Evolutionary conservation across 2,888 invertebrate genomes (phyloP).

Genomic region (Apantesis nais): DNA sequence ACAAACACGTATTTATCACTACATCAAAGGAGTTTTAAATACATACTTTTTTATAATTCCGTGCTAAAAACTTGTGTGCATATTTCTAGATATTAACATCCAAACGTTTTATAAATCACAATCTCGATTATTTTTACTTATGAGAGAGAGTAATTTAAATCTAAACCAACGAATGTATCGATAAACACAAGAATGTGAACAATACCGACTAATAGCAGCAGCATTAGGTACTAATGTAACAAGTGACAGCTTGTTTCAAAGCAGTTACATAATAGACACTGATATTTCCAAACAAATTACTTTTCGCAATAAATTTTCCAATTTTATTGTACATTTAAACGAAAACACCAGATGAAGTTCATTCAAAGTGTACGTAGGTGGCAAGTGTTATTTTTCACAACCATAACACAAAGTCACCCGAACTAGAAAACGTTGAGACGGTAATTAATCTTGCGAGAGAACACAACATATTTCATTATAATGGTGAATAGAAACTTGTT

Average conservation of each 20-base stretch:
- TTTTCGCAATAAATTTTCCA: conserved; percentile 12
- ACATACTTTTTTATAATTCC: neutral
- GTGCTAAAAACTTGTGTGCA: neutral
- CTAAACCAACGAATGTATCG: neutral
- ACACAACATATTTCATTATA: conserved; percentile 59
- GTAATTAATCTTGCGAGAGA: conserved; percentile 61
- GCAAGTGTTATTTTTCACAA: conserved; percentile 48
- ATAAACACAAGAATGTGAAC: neutral
- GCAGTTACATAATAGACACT: conserved; percentile 11
- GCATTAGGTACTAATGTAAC: conserved; percentile 2
- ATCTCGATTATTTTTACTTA: neutral
- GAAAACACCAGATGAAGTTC: conserved; percentile 32
- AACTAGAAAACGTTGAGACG: conserved; percentile 45
- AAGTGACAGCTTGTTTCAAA: conserved; percentile 7
- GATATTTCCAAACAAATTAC: conserved; percentile 4
- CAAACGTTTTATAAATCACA: neutral
- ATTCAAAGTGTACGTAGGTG: conserved; percentile 47
- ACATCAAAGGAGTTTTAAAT: conserved; percentile 2
- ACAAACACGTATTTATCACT: neutral
- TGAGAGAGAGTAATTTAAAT: neutral
- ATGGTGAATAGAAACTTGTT: conserved; percentile 56
- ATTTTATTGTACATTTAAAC: conserved; percentile 16
- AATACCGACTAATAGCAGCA: neutral
- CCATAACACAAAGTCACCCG: conserved; percentile 43
- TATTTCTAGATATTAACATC: neutral